phyloP scores from a whole-genome alignment of 2,888 invertebrate genomes.

The Azorinus chamasolen region DNA sequence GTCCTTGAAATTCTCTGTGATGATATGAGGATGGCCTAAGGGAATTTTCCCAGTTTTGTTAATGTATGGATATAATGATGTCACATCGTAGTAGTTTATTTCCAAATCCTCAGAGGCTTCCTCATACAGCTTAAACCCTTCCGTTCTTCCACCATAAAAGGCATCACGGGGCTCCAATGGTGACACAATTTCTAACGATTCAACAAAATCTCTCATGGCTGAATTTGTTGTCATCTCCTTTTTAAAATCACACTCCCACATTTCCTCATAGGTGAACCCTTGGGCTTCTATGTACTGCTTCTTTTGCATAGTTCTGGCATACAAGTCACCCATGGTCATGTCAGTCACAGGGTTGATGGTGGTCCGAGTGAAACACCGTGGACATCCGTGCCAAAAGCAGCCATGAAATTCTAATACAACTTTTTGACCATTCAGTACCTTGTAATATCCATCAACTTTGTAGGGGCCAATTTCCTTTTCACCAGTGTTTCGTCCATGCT shows the following conservation, averaged over 20 bases:
- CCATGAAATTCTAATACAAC: conserved; percentile 42
- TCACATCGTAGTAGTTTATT: conserved; percentile 40
- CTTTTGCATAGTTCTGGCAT: conserved; percentile 19
- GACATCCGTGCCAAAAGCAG: conserved; percentile 39
- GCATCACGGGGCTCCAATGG: conserved; percentile 33
- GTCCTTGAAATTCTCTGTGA: conserved; percentile 24
- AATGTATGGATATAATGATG: conserved; percentile 32
- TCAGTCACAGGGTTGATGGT: conserved; percentile 35
- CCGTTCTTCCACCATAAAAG: conserved; percentile 29
- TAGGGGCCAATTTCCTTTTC: conserved; percentile 33
- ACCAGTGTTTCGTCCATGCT: conserved; percentile 32
- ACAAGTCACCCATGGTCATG: conserved; percentile 26
- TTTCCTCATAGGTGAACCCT: conserved; percentile 21
- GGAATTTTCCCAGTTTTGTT: conserved; percentile 26
- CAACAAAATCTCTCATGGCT: conserved; percentile 4
- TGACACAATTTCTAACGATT: conserved; percentile 5
- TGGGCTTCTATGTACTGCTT: conserved; percentile 20
- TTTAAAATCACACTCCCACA: conserved; percentile 56
- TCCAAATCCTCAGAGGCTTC: conserved; percentile 10
- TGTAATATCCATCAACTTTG: conserved; percentile 34
- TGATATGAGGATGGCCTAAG: conserved; percentile 10
- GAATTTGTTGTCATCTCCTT: conserved; percentile 18
- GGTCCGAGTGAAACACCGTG: conserved; percentile 18
- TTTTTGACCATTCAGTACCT: conserved; percentile 13
- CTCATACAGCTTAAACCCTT: conserved; percentile 36